A percentile compares a stretch with the other conserved stretches of the same genome.
phyloP scores from a whole-genome alignment of 2,113 vertebrate species.

The Gambusia holbrooki region DNA sequence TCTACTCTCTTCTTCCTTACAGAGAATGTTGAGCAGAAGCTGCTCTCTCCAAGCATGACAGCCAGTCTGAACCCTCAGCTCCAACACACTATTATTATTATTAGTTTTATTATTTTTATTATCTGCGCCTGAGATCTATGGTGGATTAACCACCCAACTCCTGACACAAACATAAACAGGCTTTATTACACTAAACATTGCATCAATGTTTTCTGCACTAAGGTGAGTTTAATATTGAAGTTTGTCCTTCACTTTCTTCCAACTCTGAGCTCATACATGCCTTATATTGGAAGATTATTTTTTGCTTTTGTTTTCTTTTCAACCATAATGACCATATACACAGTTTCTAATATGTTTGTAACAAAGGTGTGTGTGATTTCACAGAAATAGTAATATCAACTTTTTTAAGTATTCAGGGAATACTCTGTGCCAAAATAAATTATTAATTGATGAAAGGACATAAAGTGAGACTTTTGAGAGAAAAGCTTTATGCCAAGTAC shows the following conservation, averaged over 20 bases:
- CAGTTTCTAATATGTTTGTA: neutral
- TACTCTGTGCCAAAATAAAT: neutral
- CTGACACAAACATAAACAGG: constrained; percentile 60
- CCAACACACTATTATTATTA: constrained; percentile 55
- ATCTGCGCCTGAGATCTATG: constrained; percentile 33
- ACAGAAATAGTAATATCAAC: neutral
- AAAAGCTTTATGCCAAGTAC: neutral
- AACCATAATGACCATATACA: neutral
- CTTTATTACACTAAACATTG: constrained; percentile 50
- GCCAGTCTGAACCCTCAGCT: constrained; percentile 40
- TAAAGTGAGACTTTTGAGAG: constrained; percentile 15
- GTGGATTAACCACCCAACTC: constrained; percentile 55
- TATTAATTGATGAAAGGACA: constrained; percentile 4
- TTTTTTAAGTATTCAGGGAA: neutral
- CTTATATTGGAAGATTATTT: neutral
- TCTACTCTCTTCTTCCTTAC: constrained; percentile 23
- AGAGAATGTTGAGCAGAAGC: constrained; percentile 29
- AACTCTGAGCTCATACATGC: neutral
- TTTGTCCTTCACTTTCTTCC: constrained; percentile 7
- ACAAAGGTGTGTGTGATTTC: neutral
- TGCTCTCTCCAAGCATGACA: constrained; percentile 63
- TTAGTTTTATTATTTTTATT: neutral
- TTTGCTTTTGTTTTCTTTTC: constrained; percentile 1
- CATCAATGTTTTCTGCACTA: constrained; percentile 24
- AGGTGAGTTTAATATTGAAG: constrained; percentile 21